Evolutionary conservation across 37 sponge, comb jelly and placozoan species (phyloP).

Genomic region (Tethya wilhelma): DNA sequence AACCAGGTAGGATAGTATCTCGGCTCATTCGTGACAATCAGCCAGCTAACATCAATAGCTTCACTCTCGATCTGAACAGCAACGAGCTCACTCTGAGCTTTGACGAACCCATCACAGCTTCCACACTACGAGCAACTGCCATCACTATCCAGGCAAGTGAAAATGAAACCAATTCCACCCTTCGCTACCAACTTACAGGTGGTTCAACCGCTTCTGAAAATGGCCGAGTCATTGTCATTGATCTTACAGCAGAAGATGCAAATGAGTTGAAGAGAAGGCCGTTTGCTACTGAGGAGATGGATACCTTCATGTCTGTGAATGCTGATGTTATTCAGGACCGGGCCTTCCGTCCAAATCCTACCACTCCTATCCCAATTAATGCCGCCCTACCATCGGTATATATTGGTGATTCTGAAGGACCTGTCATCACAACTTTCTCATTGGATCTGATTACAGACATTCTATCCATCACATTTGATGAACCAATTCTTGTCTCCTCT

Average conservation of each 20-base stretch:
- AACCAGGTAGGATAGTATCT: slow-evolving; percentile 75
- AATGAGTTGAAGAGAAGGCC: slow-evolving; percentile 58
- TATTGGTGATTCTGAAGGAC: slow-evolving; percentile 66
- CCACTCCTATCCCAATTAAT: slow-evolving; percentile 34
- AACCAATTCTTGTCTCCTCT: slow-evolving; percentile 73
- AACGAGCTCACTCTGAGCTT: slow-evolving; percentile 69
- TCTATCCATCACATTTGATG: slow-evolving; percentile 75
- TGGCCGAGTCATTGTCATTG: slow-evolving; percentile 56
- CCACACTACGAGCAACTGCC: slow-evolving; percentile 65
- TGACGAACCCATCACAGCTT: slow-evolving; percentile 80
- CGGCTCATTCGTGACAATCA: slow-evolving; percentile 59
- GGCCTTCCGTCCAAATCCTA: slow-evolving; percentile 68
- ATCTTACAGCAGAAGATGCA: slow-evolving; percentile 53
- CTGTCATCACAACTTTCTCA: slow-evolving; percentile 44
- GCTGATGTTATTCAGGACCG: slow-evolving; percentile 63
- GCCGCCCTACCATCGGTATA: slow-evolving; percentile 42
- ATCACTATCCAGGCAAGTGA: slow-evolving; percentile 72
- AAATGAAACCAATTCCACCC: slow-evolving; percentile 45
- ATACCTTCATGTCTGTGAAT: slow-evolving; percentile 68
- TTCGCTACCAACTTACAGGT: slow-evolving; percentile 50
- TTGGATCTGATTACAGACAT: slow-evolving; percentile 67
- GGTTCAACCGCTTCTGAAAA: slow-evolving; percentile 39
- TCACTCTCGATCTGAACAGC: slow-evolving; percentile 68
- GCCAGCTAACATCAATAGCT: slow-evolving; percentile 56
- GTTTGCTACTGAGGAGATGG: slow-evolving; percentile 57